Percentiles rank a stretch among this genome's conserved stretches.
These are phyloP conservation scores for Varanus komodoensis DNA, from an alignment of 2,113 vertebrate species.

Conservation along the genomic window DNA sequence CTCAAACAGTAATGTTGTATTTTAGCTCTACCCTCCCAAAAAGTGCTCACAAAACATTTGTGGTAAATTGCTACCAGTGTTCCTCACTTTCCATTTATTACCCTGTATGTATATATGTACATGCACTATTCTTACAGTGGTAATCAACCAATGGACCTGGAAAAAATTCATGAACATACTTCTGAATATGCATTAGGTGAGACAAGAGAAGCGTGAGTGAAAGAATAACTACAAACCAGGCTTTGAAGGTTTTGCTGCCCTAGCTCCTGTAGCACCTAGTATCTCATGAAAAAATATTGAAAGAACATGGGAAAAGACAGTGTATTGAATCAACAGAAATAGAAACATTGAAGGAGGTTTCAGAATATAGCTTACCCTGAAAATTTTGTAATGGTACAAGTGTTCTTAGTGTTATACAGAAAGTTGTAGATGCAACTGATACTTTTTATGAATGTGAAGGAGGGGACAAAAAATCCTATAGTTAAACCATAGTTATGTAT, in stretches of 20 bases:
- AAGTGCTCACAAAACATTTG: slow-evolving; percentile 2
- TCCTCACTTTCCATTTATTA: background rate
- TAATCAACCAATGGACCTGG: background rate
- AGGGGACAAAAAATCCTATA: slow-evolving; percentile 3
- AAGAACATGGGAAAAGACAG: background rate
- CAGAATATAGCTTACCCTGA: background rate
- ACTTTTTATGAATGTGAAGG: background rate
- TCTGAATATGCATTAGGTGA: background rate
- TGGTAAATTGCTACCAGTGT: background rate
- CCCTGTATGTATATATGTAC: background rate
- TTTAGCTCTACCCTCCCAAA: background rate
- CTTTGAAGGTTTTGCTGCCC: background rate
- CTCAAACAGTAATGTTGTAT: background rate
- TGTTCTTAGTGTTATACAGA: slow-evolving; percentile 2
- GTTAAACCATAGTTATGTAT: background rate
- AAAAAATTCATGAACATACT: background rate
- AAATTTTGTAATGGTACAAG: background rate
- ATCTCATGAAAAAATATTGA: background rate
- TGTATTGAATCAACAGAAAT: background rate
- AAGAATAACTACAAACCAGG: background rate
- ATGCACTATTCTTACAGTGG: background rate
- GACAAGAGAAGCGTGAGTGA: background rate
- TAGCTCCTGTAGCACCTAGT: background rate
- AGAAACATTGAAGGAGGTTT: slow-evolving; percentile 13
- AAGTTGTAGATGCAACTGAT: slow-evolving; percentile 2